A percentile compares a stretch with the other conserved stretches of the same genome.
These are phyloP conservation scores for Bryconaethiops microstoma DNA, from an alignment of 2,797 vertebrate species.

Conservation along the genomic window DNA sequence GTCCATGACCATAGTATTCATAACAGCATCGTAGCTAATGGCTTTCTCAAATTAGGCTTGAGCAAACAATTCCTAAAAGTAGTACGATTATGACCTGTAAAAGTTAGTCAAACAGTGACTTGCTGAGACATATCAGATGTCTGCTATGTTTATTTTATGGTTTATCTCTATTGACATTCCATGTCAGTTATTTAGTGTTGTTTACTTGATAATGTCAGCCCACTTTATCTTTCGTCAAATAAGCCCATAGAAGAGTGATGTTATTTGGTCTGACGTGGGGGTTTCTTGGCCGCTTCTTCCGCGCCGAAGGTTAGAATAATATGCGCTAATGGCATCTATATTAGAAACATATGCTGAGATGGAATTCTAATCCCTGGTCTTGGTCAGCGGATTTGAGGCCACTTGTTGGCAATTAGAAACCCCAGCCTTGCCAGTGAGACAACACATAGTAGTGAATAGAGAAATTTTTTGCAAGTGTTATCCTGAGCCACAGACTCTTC, in stretches of 20 bases:
- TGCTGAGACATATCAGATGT: not conserved
- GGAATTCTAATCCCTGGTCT: slow-evolving; percentile 47
- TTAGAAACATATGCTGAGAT: slow-evolving; percentile 57
- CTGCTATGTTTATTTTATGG: not conserved
- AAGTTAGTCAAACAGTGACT: not conserved
- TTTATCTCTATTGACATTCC: not conserved
- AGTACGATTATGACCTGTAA: not conserved
- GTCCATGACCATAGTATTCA: no score
- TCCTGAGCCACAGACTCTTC: slow-evolving; percentile 33
- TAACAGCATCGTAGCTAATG: not conserved
- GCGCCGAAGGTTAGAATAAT: slow-evolving; percentile 52
- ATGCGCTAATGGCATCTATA: slow-evolving; percentile 50
- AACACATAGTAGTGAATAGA: slow-evolving; percentile 32
- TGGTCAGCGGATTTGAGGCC: slow-evolving; percentile 41
- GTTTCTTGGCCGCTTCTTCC: slow-evolving; percentile 26
- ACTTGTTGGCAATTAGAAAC: slow-evolving; percentile 46
- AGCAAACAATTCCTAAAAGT: not conserved
- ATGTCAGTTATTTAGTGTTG: slow-evolving; percentile 25
- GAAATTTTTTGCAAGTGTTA: slow-evolving; percentile 41
- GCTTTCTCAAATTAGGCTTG: not conserved
- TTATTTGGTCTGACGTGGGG: slow-evolving; percentile 49
- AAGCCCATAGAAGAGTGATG: slow-evolving; percentile 16
- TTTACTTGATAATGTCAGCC: slow-evolving; percentile 56
- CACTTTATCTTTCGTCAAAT: slow-evolving; percentile 42
- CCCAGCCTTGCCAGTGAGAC: slow-evolving; percentile 33